Evolutionary conservation across 2,113 vertebrate genomes (phyloP).

Genomic region (Hydrolagus affinis): DNA sequence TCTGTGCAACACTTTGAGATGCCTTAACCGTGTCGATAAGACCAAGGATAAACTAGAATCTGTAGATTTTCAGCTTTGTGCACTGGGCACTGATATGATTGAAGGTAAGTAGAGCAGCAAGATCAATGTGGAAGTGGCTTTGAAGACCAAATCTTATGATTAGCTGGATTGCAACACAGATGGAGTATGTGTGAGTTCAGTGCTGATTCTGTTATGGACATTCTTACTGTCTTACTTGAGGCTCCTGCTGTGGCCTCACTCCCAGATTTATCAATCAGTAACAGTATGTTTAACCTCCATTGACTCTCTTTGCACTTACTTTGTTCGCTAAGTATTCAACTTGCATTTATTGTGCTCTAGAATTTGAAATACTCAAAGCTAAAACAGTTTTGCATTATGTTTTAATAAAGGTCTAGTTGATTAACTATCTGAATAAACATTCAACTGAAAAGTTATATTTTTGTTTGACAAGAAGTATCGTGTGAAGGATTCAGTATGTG

Average conservation of each 20-base stretch:
- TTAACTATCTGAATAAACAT: background rate
- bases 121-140: too few species aligned
- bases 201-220: background rate
- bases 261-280: background rate
- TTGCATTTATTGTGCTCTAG: background rate
- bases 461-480: background rate
- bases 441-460: background rate
- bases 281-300: background rate
- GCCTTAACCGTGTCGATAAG: too few species aligned
- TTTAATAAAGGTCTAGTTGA: background rate
- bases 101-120: too few species aligned
- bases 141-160: too few species aligned
- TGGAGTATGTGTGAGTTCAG: too few species aligned
- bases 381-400: background rate
- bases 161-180: too few species aligned
- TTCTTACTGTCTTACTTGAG: background rate
- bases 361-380: background rate
- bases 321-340: background rate
- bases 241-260: too few species aligned
- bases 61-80: too few species aligned
- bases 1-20: too few species aligned
- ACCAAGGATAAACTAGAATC: too few species aligned
- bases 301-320: background rate
- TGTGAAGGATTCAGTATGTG: background rate
- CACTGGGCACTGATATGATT: too few species aligned